Base-by-base conservation (phyloP, 1,140 invertebrate genomes). In the Papilio glaucus region DNA sequence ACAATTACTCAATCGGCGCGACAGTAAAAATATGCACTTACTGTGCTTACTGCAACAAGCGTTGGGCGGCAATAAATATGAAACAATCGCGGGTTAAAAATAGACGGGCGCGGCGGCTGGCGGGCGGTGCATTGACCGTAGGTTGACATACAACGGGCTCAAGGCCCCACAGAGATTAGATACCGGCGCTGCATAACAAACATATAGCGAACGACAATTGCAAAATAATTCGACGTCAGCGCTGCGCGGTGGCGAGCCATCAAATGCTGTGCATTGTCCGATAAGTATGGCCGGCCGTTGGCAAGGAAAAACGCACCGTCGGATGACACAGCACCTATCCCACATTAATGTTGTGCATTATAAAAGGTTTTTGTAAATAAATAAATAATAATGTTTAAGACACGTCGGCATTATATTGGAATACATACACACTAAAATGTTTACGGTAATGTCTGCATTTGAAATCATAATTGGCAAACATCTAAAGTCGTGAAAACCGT, bases 61-160 rank as follows among this genome's bases (percentile, higher is more conserved):
- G 78, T 72, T 81, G 80, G 80, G 77, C 79, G 77, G 82, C 84
- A 87, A 88, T 89, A 90, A 90, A 87, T 88, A 90, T 90, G 85
- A 92, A 90, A 92, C 84, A 91, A 88, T 87, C 87, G 83, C 74
- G 75, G 79, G 71, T 82, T 88, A 90, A 88, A 91, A 91, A 92
- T 92, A 92, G 90, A 85, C 81, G 77, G 77, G 78, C 83, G 76
- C 81, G 80, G 77, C 82, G 80, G 82, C 77, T 81, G 21, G 49
- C 49, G 49, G 49, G 18, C 49, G 82, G 88, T 88, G 75, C 87
- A 90, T 90, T 88, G 90, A 92, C 90, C 90, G 89, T 85, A 79
- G 82, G 80, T 87, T 92, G 90, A 91, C 90, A 92, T 86, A 90
- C 88, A 92, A 89, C 85, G 84, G 80, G 89, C 88, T 89, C 90